Base-by-base conservation (phyloP, 2,797 vertebrate genomes). In the Erpetoichthys calabaricus region DNA sequence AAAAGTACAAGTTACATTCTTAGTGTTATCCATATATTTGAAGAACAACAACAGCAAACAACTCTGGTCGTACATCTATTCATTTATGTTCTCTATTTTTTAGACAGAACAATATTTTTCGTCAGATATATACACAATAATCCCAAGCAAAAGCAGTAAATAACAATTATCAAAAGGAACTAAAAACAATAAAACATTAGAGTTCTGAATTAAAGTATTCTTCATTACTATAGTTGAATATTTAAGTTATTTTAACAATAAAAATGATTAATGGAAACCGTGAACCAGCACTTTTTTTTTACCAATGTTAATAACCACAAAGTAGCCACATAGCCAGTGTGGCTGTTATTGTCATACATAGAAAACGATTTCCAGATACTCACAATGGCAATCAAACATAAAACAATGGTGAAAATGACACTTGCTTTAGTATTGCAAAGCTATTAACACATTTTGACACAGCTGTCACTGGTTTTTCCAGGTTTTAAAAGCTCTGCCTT, bases 271-370 rank as follows among this genome's bases (percentile, higher is more conserved):
- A 72, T 73, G 74, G 71, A 76, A 75, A 78, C 83, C 80, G 80
- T 76, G 80, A 79, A 75, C 80, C 77, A 84, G 70, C 70, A 83
- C 80, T 75, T 75, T 73, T 72, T 71, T 73, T 76, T 78, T 79
- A 89, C 57, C 56, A 25, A 63, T 86, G 85, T 75, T 79, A 75
- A 75, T 78, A 88, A 86, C 74, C 86, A 73, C 79, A 70, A 72
- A 62, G 67, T 62, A 77, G 74, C 80, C 84, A 88, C 84, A 80
- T 80, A 87, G 81, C 84, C 88, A 89, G 79, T 74, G 70, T 75
- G 80, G 78, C 79, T 73, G 68, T 64, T 69, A 49, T 4, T 49
- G 47, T 67, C 25, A 62, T 74, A 66, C 66, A 68, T 70, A 59
- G 53, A 63, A 44, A 56, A 59, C 61, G 47, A 59, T 56, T 46